Conservation (phyloP, 2,888 invertebrate genomes). For the Pherbina coryleti region DNA sequence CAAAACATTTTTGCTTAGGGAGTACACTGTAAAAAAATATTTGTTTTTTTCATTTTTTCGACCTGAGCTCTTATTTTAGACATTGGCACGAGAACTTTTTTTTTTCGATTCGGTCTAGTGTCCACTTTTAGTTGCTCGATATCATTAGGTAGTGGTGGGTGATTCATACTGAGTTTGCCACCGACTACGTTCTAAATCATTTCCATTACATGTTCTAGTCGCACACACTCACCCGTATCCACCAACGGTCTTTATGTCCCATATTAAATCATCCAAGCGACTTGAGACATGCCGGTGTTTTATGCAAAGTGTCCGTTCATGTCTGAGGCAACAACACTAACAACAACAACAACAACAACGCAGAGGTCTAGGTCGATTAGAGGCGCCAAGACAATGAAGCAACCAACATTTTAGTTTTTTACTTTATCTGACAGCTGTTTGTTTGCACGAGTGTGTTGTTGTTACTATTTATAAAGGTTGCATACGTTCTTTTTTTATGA, state of each 20-base stretch:
- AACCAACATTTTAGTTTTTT: slow-evolving; percentile 24
- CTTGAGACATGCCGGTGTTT: background rate
- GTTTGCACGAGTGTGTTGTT: background rate
- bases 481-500: background rate
- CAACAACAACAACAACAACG: slow-evolving; percentile 24
- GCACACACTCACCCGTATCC: background rate
- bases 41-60: too few species aligned
- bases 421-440: slow-evolving; percentile 1
- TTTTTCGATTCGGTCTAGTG: too few species aligned
- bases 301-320: background rate
- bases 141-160: background rate
- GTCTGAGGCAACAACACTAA: background rate
- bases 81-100: too few species aligned
- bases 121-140: too few species aligned
- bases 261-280: slow-evolving; percentile 30
- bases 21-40: too few species aligned
- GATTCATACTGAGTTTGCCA: background rate
- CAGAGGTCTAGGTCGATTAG: slow-evolving; percentile 36
- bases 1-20: too few species aligned
- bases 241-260: background rate
- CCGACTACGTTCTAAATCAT: background rate
- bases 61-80: too few species aligned
- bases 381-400: slow-evolving; percentile 27
- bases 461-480: background rate
- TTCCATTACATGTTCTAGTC: background rate